Conservation (phyloP, 2,797 vertebrate species). For the Gymnothorax reevesii region DNA sequence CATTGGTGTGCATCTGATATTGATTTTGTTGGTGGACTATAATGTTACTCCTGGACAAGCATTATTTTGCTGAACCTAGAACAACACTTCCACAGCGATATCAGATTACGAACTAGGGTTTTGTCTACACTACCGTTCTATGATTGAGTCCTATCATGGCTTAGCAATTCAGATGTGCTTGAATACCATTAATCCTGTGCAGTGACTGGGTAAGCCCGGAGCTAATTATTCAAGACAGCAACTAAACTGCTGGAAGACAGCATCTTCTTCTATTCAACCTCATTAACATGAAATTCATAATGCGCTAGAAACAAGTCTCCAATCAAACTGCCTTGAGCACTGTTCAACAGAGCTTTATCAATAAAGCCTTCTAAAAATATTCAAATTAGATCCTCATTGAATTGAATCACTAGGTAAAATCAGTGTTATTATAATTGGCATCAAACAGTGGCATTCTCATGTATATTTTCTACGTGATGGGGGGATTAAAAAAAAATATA, state of each 20-base stretch:
- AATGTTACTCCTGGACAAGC: too few relatives aligned
- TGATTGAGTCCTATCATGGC: too few relatives aligned
- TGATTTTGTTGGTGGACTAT: too few relatives aligned
- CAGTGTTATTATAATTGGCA: conserved; percentile 24
- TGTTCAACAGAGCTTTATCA: conserved; percentile 19
- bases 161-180: too few relatives aligned
- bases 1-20: too few relatives aligned
- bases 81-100: too few relatives aligned
- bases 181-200: not conserved
- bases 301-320: not conserved
- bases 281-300: conserved; percentile 17
- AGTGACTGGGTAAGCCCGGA: conserved; percentile 1
- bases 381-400: conserved; percentile 16
- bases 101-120: too few relatives aligned
- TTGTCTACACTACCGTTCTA: too few relatives aligned
- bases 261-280: not conserved
- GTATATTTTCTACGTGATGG: conserved; percentile 34
- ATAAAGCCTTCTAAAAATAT: not conserved
- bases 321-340: conserved; percentile 16
- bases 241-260: not conserved
- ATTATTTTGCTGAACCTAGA: too few relatives aligned
- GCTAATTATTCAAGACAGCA: not conserved
- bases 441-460: conserved; percentile 34
- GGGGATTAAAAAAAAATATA: too few relatives aligned
- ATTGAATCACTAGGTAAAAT: conserved; percentile 6